phyloP scores from a whole-genome alignment of 2,888 invertebrate species.

The Thumatha senex region DNA sequence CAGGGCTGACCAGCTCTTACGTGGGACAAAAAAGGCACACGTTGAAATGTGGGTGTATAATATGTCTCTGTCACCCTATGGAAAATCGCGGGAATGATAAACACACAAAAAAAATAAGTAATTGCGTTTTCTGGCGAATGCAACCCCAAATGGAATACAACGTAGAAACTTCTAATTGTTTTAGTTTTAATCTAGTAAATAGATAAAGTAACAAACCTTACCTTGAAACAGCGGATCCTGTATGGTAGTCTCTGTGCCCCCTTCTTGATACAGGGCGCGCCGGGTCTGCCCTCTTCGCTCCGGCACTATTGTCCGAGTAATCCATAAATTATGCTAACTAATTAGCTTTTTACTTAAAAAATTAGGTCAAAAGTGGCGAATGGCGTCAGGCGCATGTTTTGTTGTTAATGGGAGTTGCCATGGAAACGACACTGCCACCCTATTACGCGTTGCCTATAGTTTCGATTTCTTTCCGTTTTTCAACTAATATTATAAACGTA shows the following conservation, averaged over 20 bases:
- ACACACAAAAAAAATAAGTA: too few species aligned
- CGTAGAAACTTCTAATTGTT: too few species aligned
- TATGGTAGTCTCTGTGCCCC: conserved; percentile 68
- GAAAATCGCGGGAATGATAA: too few species aligned
- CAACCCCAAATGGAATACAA: too few species aligned
- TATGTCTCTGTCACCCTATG: too few species aligned
- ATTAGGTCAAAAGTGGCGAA: conserved; percentile 41
- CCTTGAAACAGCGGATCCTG: conserved; percentile 66
- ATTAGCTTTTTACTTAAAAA: conserved; percentile 49
- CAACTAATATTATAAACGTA: too few species aligned
- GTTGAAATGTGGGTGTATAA: too few species aligned
- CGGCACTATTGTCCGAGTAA: conserved; percentile 69
- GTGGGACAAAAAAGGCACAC: too few species aligned
- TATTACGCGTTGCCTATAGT: too few species aligned
- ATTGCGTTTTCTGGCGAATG: too few species aligned
- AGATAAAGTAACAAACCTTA: conserved; percentile 22
- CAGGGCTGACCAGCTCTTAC: too few species aligned
- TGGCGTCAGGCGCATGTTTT: conserved; percentile 61
- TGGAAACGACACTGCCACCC: conserved; percentile 40
- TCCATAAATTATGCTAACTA: conserved; percentile 60
- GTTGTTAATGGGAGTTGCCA: conserved; percentile 60
- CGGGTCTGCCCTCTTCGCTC: conserved; percentile 55
- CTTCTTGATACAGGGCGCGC: conserved; percentile 69
- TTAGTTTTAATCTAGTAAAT: not conserved
- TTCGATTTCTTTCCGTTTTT: too few species aligned